Conservation (phyloP, 1,140 invertebrate species). For the Drosophila nikananu region DNA sequence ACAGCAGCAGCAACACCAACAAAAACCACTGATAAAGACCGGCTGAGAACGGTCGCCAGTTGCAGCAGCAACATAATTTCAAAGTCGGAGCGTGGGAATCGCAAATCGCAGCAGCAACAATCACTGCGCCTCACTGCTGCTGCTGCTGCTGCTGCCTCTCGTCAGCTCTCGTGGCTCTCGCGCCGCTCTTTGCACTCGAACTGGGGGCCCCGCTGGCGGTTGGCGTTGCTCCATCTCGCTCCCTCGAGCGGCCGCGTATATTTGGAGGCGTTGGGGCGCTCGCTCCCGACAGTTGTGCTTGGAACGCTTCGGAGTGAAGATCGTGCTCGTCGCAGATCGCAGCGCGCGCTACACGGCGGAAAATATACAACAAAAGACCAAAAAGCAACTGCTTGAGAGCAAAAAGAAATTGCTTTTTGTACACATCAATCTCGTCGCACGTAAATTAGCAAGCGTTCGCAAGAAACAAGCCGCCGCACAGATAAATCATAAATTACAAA, state of each 20-base stretch:
- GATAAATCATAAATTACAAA: slow-evolving; percentile 11
- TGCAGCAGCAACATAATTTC: slow-evolving; percentile 57
- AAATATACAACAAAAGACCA: slow-evolving; percentile 25
- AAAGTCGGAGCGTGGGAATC: slow-evolving; percentile 80
- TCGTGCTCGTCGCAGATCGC: slow-evolving; percentile 70
- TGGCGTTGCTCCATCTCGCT: slow-evolving; percentile 25
- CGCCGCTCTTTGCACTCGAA: slow-evolving; percentile 36
- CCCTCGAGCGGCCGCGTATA: slow-evolving; percentile 49
- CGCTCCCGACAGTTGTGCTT: slow-evolving; percentile 81
- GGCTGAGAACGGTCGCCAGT: slow-evolving; percentile 42
- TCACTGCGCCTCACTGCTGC: slow-evolving; percentile 4
- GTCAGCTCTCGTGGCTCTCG: slow-evolving; percentile 53
- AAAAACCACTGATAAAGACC: slow-evolving; percentile 66
- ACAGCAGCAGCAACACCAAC: neutral
- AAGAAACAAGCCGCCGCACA: slow-evolving; percentile 69
- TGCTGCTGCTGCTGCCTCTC: too few species aligned
- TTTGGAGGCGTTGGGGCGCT: slow-evolving; percentile 64
- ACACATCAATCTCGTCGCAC: slow-evolving; percentile 68
- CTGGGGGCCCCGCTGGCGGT: slow-evolving; percentile 8
- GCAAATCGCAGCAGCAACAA: slow-evolving; percentile 60
- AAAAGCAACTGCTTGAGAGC: slow-evolving; percentile 28
- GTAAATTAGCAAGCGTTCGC: slow-evolving; percentile 81
- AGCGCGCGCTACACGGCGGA: slow-evolving; percentile 49
- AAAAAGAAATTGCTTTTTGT: slow-evolving; percentile 66
- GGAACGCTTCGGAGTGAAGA: slow-evolving; percentile 83